Evolutionary conservation across 2,797 vertebrate species (phyloP).

Genomic region (Hyperoplus immaculatus): DNA sequence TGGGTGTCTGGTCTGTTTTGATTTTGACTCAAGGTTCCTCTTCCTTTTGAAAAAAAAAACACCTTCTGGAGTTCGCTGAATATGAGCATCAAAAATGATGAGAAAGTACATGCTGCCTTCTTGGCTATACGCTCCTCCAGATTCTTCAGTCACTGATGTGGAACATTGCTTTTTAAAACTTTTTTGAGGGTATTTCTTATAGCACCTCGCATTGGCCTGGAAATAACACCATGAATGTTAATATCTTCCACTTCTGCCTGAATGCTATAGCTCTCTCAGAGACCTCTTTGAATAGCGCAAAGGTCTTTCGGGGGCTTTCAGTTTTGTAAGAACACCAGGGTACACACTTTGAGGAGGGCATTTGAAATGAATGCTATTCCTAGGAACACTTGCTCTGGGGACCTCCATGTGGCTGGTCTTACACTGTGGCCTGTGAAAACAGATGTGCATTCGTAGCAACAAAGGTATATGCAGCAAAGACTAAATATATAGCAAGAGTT

Average conservation of each 20-base stretch:
- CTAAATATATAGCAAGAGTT: not conserved
- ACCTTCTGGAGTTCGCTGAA: constrained; percentile 25
- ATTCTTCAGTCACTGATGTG: constrained; percentile 42
- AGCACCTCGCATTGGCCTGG: constrained; percentile 4
- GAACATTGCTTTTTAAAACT: constrained; percentile 43
- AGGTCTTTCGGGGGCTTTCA: constrained; percentile 40
- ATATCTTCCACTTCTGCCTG: constrained; percentile 49
- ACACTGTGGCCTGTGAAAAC: not conserved
- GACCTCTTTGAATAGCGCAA: constrained; percentile 48
- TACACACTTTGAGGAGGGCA: constrained; percentile 37
- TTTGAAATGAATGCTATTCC: constrained; percentile 46
- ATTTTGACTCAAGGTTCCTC: constrained; percentile 16
- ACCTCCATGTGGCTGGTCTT: not conserved
- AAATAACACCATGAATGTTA: constrained; percentile 57
- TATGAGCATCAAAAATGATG: constrained; percentile 41
- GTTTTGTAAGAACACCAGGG: constrained; percentile 41
- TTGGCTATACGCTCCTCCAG: constrained; percentile 26
- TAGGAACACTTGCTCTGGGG: constrained; percentile 14
- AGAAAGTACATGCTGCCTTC: constrained; percentile 27
- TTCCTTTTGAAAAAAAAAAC: constrained; percentile 27
- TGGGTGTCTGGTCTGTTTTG: constrained; percentile 30
- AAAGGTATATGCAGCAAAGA: not conserved
- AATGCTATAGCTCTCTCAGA: constrained; percentile 28
- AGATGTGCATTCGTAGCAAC: not conserved
- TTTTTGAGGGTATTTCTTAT: constrained; percentile 39